Percentiles rank a stretch among this genome's conserved stretches.
These are phyloP conservation scores for Ptilorrhoa leucosticta DNA, from an alignment of 2,113 vertebrate species.

Conservation along the genomic window DNA sequence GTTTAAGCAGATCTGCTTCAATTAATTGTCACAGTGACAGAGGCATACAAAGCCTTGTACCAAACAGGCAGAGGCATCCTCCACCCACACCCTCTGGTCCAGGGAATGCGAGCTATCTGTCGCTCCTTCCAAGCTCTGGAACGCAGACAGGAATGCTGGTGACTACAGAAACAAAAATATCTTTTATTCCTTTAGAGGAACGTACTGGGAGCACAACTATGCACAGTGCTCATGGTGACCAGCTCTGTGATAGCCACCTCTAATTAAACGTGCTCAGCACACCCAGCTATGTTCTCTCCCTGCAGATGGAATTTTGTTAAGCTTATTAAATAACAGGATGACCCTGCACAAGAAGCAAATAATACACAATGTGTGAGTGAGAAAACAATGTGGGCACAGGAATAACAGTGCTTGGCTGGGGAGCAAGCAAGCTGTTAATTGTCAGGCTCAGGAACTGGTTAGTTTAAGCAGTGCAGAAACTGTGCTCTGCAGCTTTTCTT, in stretches of 20 bases:
- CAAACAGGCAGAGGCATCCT: constrained; percentile 9
- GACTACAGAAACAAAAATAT: constrained; percentile 34
- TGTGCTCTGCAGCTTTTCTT: neutral
- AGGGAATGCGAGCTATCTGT: neutral
- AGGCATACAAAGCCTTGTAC: neutral
- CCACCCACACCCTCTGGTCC: neutral
- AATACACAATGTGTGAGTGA: neutral
- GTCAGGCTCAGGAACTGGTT: neutral
- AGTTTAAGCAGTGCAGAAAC: neutral
- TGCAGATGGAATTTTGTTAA: neutral
- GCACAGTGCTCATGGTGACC: neutral
- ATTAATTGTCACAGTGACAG: neutral
- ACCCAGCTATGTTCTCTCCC: neutral
- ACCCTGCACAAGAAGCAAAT: neutral
- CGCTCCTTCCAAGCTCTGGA: neutral
- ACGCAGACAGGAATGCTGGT: neutral
- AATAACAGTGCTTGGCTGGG: neutral
- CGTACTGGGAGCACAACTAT: neutral
- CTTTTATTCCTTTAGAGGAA: constrained; percentile 31
- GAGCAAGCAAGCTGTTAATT: neutral
- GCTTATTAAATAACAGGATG: neutral
- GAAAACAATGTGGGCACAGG: neutral
- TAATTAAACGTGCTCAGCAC: neutral
- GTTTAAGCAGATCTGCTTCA: neutral
- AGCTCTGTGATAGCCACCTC: neutral